Base-by-base conservation (phyloP, 2,113 vertebrate species). In the Crypturellus undulatus region DNA sequence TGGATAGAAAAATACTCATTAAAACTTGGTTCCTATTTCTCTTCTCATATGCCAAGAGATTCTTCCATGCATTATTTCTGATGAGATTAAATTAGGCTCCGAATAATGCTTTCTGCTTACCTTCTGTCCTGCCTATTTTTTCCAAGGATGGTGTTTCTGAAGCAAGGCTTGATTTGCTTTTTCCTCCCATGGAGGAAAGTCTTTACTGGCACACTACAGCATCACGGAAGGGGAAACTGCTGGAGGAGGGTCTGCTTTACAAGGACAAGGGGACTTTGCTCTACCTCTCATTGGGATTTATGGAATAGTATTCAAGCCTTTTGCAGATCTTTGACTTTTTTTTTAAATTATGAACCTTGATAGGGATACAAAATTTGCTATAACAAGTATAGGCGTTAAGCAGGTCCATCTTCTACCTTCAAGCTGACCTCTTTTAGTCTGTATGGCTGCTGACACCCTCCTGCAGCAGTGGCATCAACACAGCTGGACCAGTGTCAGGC, bases 161-260 rank as follows among this genome's bases (percentile, higher is more conserved):
- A 88, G 40, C 0, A 21, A 94, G 18, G 30, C n/a, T 54, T 96
- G 5, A 15, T 91, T 91, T 15, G 40, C 14, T 67, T 68, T 84
- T 68, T 79, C 18, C 75, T 54, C 30, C n/a, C 68, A 49, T 69
- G 67, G 72, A 82, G 63, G 71, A 59, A 54, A 92, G 64, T 36
- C 60, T 78, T 87, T 79, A 63, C 87, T 96, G 78, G 87, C 87
- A 59, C 20, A 54, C 52, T 28, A 2, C 76, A 92, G 67, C 94
- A 93, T 75, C 63, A 73, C 87, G 93, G 84, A 95, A 94, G 91
- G 94, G 34, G 72, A 93, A 91, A 79, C 93, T 93, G 84, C 87
- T 93, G 91, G 87, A 89, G 70, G 81, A 36, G 6, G 80, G 69
- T 87, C 68, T 85, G 45, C 36, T 94, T 87, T 77, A 93, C 63